These are phyloP conservation scores for Gulo gulo DNA, from an alignment of 2,113 vertebrate genomes.

Conservation along the genomic window DNA sequence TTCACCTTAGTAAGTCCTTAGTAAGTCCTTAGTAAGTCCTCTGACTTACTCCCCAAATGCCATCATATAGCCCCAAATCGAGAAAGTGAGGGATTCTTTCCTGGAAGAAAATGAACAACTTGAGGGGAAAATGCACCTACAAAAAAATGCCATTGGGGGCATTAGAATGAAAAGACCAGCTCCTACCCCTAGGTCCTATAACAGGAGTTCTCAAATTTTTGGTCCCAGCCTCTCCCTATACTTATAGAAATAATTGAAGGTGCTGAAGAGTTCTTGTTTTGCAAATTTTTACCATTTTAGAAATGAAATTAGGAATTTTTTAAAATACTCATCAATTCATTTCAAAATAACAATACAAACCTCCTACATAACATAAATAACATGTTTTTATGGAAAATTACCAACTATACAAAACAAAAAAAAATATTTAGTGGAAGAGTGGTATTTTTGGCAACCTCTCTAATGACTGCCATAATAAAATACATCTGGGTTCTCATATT, in stretches of 20 bases:
- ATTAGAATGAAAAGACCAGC: background rate
- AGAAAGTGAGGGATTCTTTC: background rate
- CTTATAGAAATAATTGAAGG: background rate
- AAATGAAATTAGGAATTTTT: background rate
- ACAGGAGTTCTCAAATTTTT: background rate
- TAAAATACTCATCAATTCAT: background rate
- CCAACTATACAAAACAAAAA: background rate
- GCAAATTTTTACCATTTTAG: background rate
- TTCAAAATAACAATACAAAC: conserved; percentile 40
- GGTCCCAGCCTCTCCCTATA: background rate
- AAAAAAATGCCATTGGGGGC: background rate
- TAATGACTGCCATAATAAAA: conserved; percentile 15
- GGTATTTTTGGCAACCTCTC: background rate
- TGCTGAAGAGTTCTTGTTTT: background rate
- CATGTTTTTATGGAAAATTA: conserved; percentile 21
- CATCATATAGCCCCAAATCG: background rate
- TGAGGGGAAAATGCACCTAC: background rate
- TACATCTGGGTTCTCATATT: background rate
- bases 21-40: no score
- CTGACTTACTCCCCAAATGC: background rate
- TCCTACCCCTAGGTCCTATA: background rate
- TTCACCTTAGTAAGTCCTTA: no score
- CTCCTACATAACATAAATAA: background rate
- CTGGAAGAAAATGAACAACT: background rate
- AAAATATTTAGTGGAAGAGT: background rate